Evolutionary conservation across 2,113 vertebrate species (phyloP), one percentile per base, ranked within the genome.

Genomic region (Spea multiplicata): DNA sequence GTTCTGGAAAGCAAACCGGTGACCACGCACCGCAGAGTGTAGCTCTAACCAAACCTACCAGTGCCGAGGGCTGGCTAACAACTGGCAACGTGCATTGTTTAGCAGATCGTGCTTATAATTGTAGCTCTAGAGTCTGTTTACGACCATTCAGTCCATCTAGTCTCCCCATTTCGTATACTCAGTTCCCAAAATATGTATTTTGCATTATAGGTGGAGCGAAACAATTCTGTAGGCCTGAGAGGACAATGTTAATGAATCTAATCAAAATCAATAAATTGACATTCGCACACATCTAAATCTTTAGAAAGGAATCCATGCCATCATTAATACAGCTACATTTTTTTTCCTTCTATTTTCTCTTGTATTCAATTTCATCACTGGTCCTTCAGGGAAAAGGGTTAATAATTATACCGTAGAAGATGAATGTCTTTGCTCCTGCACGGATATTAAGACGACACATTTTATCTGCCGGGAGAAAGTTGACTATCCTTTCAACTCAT

Each of bases 401-500:
- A 77, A 50, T 77, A 76, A 59, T 69, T 68, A 68, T 50, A 69
- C 50, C 52, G 9, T 5, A 44, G 45, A 77, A 70, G 75, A 77
- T 70, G 53, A 70, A 71, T 77, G 14, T 46, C 55, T 62, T 62
- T 62, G 45, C 67, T 66, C 6, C 66, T 8, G 5, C 46, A 17
- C 53, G 9, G 66, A 70, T 70, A 70, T 70, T 77, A 77, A 77
- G 66, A 70, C 62, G 66, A 77, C 75, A 70, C 66, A 62, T 70
- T 61, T 61, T 70, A 70, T 77, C 75, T 76, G 50, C 74, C 44
- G 45, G 44, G 74, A 66, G 53, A 76, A 77, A 71, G 75, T 50
- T 69, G 75, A 77, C 75, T 70, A 77, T 77, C 46, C 53, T 61
- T 77, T 62, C 66, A n/a, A 70, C 75, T 77, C 70, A 77, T 71